phyloP scores from a whole-genome alignment of 2,113 vertebrate species.

The Lepus europaeus region DNA sequence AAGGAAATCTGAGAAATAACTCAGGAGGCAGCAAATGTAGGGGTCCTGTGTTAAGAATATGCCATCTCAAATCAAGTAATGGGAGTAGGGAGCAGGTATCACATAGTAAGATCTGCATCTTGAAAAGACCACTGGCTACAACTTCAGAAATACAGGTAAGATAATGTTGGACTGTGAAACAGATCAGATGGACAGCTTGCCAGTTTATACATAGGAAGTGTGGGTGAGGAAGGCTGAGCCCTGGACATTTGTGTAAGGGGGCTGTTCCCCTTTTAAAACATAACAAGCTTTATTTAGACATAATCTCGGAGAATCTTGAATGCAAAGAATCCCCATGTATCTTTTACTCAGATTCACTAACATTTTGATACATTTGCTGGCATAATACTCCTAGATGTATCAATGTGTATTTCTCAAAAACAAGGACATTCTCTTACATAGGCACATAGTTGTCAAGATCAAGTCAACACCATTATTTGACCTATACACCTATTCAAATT shows the following conservation, averaged over 20 bases:
- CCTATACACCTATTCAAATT: not conserved
- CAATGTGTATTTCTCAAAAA: constrained; percentile 17
- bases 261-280: not conserved
- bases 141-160: not conserved
- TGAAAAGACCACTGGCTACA: not conserved
- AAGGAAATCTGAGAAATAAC: not conserved
- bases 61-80: not conserved
- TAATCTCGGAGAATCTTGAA: constrained; percentile 12
- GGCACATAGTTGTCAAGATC: not conserved
- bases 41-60: not conserved
- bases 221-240: not conserved
- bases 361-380: constrained; percentile 15
- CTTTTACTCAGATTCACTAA: not conserved
- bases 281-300: not conserved
- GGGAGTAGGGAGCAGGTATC: not conserved
- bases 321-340: not conserved
- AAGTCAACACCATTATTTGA: not conserved
- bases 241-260: not conserved
- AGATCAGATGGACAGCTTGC: not conserved
- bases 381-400: not conserved
- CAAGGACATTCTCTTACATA: not conserved
- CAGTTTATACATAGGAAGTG: not conserved
- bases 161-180: not conserved
- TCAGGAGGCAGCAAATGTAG: not conserved
- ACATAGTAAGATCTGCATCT: not conserved